Conservation (phyloP, 2,797 vertebrate species). For the Gymnoscopelus braueri region DNA sequence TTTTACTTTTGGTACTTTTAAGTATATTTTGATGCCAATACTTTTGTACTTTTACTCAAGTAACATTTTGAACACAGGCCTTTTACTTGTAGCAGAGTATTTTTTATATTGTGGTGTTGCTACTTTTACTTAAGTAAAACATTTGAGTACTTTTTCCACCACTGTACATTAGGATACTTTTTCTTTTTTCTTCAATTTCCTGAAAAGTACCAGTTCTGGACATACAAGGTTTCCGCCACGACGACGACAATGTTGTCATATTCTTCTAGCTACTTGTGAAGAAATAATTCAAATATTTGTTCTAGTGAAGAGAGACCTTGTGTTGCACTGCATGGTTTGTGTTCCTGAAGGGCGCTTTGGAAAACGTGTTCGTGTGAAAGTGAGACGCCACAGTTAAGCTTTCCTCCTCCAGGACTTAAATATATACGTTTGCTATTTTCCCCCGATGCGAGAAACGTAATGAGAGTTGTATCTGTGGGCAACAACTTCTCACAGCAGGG, state of each 20-base stretch:
- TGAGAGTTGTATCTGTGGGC: constrained; percentile 53
- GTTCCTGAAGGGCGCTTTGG: constrained; percentile 49
- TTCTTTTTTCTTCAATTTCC: no score
- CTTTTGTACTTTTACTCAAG: no score
- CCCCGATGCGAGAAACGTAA: constrained; percentile 34
- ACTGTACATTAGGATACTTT: no score
- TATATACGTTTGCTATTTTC: constrained; percentile 27
- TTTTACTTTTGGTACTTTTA: no score
- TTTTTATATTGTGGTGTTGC: no score
- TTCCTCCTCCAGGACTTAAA: constrained; percentile 27
- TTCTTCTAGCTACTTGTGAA: constrained; percentile 24
- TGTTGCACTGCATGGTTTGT: constrained; percentile 41
- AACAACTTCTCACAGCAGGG: constrained; percentile 52
- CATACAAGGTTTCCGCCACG: no score
- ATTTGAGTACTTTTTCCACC: no score
- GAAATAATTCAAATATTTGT: constrained; percentile 46
- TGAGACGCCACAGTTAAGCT: constrained; percentile 26
- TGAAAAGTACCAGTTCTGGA: no score
- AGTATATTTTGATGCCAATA: no score
- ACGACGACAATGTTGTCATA: constrained; percentile 4
- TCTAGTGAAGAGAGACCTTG: constrained; percentile 32
- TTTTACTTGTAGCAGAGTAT: no score
- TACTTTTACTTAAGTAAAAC: no score
- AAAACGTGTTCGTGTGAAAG: constrained; percentile 55
- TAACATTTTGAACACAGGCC: no score